Base-by-base conservation (phyloP, 2,113 vertebrate species). In the Pagrus major region DNA sequence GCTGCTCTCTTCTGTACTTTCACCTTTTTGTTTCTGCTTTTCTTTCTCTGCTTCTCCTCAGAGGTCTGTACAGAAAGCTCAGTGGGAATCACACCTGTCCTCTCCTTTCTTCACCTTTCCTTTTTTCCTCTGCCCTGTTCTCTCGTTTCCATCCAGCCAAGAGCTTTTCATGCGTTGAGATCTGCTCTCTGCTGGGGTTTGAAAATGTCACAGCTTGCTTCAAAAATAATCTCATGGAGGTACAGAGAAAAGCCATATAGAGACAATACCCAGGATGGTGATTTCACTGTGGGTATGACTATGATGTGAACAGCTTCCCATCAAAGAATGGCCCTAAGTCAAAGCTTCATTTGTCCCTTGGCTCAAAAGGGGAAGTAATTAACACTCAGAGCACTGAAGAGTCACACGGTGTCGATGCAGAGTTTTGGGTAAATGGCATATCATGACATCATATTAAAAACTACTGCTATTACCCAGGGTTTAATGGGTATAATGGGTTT, bases 71-170 rank as follows among this genome's bases (percentile, higher is more conserved):
- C 55, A 31, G 23, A 61, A 63, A 49, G 39, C 81, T 86, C 47
- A 75, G 79, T 42, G 51, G 60, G 71, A 78, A 31, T 88, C 49
- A 89, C 89, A 84, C 80, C 86, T 88, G 77, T 86, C 84, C 75
- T 71, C 77, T 69, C 78, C 64, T 76, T 77, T 83, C 52, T 47
- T 61, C 60, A 76, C 35, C 56, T 60, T 29, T 35, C 65, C 9
- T 20, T 7, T 51, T 42, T 31, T 31, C 46, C 69, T 80, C 27
- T 6, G 39, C 10, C 51, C 59, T 76, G 20, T 23, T 52, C 25
- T 54, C 49, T 71, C 10, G 8, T 66, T 59, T 60, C 39, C 44
- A 54, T 71, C 10, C 1, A 42, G 29, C 27, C 41, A 20, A 52
- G 23, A 68, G 39, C 31, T 80, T 56, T 39, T 54, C 5, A 15